These are phyloP conservation scores for Neomorphus geoffroyi DNA, from an alignment of 2,797 vertebrate genomes.

Conservation along the genomic window DNA sequence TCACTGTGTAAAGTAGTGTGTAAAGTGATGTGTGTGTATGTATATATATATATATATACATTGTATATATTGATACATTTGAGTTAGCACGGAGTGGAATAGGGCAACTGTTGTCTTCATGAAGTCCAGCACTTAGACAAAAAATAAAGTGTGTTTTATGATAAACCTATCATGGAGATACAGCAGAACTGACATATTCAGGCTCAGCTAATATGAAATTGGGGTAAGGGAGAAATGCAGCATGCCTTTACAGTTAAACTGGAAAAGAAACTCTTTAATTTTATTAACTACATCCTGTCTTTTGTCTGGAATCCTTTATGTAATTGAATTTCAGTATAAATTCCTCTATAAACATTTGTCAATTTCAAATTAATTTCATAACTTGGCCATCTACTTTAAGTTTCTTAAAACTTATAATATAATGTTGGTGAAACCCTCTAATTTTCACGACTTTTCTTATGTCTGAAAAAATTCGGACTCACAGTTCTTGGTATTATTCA, in stretches of 20 bases:
- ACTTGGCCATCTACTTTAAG: not conserved
- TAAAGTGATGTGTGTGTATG: not conserved
- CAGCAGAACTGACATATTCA: not conserved
- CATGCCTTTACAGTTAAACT: not conserved
- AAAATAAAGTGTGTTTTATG: not conserved
- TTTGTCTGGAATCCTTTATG: not conserved
- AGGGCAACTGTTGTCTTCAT: not conserved
- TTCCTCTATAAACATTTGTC: not conserved
- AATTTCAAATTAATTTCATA: not conserved
- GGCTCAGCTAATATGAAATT: rapidly evolving
- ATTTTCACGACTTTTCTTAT: not conserved
- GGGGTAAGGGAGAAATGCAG: not conserved
- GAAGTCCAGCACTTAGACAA: not conserved
- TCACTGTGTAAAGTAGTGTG: not conserved
- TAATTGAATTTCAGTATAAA: not conserved
- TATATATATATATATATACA: too few relatives aligned
- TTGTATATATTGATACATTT: not conserved
- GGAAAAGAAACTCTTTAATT: not conserved
- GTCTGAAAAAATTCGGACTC: not conserved
- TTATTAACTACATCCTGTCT: not conserved
- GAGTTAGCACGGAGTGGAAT: not conserved
- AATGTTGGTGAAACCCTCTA: rapidly evolving
- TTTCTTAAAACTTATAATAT: not conserved
- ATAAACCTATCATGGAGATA: not conserved
- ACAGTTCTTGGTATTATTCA: not conserved